A percentile compares a stretch with the other conserved stretches of the same genome.
Evolutionary conservation across 2,888 invertebrate species (phyloP).

Genomic region (Steromphala cineraria): DNA sequence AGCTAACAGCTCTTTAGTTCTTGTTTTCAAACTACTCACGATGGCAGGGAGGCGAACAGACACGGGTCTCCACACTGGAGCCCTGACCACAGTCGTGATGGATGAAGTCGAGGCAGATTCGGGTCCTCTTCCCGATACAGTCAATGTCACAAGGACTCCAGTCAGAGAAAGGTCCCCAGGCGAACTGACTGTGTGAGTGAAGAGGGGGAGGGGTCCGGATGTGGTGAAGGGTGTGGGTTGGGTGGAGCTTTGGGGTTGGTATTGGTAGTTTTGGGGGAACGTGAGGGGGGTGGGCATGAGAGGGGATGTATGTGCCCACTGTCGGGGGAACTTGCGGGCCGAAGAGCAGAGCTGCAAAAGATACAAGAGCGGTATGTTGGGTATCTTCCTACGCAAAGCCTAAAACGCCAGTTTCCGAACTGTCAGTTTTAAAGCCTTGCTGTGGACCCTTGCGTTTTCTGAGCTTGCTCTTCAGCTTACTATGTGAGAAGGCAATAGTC

Average conservation of each 20-base stretch:
- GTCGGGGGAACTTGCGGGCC: too few relatives aligned
- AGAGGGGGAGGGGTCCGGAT: background rate
- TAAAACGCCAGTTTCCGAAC: too few relatives aligned
- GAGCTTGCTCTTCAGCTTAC: too few relatives aligned
- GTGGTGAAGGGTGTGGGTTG: background rate
- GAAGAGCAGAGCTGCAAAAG: too few relatives aligned
- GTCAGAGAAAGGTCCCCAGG: constrained; percentile 46
- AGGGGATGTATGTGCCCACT: background rate
- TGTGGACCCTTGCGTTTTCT: too few relatives aligned
- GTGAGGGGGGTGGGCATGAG: background rate
- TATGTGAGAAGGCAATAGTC: too few relatives aligned
- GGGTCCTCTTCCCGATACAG: constrained; percentile 40
- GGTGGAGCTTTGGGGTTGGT: background rate
- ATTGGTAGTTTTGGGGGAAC: background rate
- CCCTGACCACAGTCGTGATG: constrained; percentile 41
- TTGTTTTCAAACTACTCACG: background rate
- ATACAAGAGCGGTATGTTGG: too few relatives aligned
- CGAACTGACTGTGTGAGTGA: constrained; percentile 21
- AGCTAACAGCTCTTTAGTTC: too few relatives aligned
- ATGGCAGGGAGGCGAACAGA: constrained; percentile 30
- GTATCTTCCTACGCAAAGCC: too few relatives aligned
- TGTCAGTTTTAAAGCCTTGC: too few relatives aligned
- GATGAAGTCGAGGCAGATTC: constrained; percentile 44
- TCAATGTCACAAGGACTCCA: constrained; percentile 48
- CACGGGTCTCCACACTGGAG: constrained; percentile 24